Percentiles rank a stretch among this genome's conserved stretches.
Evolutionary conservation across 1,140 invertebrate genomes (phyloP).

Genomic region (Antheraea pernyi): DNA sequence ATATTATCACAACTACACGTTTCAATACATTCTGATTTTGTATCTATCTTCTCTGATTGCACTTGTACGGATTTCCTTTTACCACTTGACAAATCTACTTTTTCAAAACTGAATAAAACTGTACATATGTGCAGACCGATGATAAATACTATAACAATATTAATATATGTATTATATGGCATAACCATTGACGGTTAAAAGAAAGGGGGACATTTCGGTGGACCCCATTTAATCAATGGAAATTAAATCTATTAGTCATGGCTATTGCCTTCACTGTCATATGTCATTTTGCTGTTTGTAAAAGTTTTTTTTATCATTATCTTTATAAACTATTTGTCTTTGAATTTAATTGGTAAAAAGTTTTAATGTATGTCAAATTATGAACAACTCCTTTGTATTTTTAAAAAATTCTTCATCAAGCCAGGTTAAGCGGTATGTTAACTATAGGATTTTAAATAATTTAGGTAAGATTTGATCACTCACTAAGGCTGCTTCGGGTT

Average conservation of each 20-base stretch:
- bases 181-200: constrained; percentile 41
- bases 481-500: constrained; percentile 70
- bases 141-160: constrained; percentile 37
- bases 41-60: constrained; percentile 36
- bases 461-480: constrained; percentile 16
- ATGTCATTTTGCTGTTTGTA: not conserved
- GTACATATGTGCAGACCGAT: constrained; percentile 43
- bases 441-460: not conserved
- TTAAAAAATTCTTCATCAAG: not conserved
- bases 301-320: not conserved
- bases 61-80: not conserved
- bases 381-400: not conserved
- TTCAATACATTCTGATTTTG: constrained; percentile 41
- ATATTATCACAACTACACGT: constrained; percentile 36
- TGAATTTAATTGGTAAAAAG: no score
- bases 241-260: constrained; percentile 32
- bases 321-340: not conserved
- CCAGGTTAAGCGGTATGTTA: no score
- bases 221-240: constrained; percentile 27
- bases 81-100: constrained; percentile 20
- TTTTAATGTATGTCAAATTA: no score
- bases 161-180: constrained; percentile 36
- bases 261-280: constrained; percentile 25
- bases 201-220: constrained; percentile 42
- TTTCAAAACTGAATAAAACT: constrained; percentile 43